Conservation (phyloP, 1,140 invertebrate species). For the Schlechtendalia chinensis region DNA sequence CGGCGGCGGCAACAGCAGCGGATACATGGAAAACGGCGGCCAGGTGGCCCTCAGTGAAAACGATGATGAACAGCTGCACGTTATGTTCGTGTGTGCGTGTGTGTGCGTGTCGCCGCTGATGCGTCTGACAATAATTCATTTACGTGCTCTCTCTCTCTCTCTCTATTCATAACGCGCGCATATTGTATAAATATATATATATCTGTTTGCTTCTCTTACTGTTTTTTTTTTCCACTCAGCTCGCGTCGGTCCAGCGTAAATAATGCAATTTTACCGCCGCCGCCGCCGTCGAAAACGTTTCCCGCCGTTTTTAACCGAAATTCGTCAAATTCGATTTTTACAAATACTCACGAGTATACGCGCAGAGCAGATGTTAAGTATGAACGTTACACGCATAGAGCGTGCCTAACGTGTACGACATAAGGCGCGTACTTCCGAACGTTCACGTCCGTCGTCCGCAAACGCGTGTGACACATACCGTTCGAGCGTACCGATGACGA, state of each 20-base stretch:
- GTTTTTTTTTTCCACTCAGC: neutral
- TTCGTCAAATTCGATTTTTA: constrained; percentile 3
- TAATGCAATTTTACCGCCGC: constrained; percentile 40
- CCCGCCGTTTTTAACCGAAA: constrained; percentile 48
- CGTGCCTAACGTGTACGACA: too few relatives aligned
- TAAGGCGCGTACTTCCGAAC: too few relatives aligned
- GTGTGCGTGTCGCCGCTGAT: constrained; percentile 42
- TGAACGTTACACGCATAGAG: too few relatives aligned
- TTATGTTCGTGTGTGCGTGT: constrained; percentile 11
- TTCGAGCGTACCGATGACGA: too few relatives aligned
- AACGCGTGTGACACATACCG: too few relatives aligned
- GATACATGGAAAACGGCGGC: constrained; percentile 38
- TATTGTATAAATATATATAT: constrained; percentile 22
- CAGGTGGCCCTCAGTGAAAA: constrained; percentile 44
- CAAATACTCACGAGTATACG: neutral
- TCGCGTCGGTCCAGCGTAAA: constrained; percentile 38
- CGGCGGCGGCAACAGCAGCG: constrained; percentile 14
- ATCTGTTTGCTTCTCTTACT: constrained; percentile 50
- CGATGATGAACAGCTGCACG: constrained; percentile 47
- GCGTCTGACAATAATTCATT: constrained; percentile 49
- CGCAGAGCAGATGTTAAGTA: constrained; percentile 18
- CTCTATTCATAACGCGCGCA: neutral
- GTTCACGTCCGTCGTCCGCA: too few relatives aligned
- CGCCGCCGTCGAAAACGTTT: constrained; percentile 39
- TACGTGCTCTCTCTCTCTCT: constrained; percentile 21